A percentile compares a stretch with the other conserved stretches of the same genome.
These are phyloP conservation scores for Hydrolagus affinis DNA, from an alignment of 2,113 vertebrate species.

Conservation along the genomic window DNA sequence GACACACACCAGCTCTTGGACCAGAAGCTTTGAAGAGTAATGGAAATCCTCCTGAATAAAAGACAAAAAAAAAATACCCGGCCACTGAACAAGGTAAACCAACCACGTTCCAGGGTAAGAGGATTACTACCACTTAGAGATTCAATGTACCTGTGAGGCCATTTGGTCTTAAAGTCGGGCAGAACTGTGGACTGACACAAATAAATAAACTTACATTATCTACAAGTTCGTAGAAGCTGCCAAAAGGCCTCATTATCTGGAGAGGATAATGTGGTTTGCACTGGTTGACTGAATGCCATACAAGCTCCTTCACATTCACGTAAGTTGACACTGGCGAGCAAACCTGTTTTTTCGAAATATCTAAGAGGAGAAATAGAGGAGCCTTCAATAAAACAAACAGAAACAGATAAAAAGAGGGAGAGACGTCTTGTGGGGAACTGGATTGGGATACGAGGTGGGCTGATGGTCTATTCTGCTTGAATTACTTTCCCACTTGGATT, in stretches of 20 bases:
- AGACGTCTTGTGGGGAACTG: no score
- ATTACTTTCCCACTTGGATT: no score
- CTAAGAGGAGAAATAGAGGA: background rate
- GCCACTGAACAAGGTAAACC: background rate
- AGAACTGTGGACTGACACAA: background rate
- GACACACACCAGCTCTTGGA: background rate
- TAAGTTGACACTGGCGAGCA: background rate
- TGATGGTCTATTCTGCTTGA: no score
- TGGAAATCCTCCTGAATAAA: constrained; percentile 12
- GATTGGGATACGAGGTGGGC: no score
- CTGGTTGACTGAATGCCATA: background rate
- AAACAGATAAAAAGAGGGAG: no score
- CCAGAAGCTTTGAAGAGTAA: background rate
- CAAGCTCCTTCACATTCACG: background rate
- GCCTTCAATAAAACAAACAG: no score
- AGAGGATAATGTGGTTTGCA: background rate
- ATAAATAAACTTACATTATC: constrained; percentile 9
- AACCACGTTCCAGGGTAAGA: no score
- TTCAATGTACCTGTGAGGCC: no score
- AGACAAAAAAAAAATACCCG: background rate
- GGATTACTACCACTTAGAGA: no score
- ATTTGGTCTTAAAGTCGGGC: background rate
- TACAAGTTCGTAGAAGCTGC: constrained; percentile 2
- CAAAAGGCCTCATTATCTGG: background rate
- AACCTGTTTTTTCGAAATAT: background rate